Base-by-base conservation (phyloP, 2,797 vertebrate genomes). In the Kryptolebias ocellatus region DNA sequence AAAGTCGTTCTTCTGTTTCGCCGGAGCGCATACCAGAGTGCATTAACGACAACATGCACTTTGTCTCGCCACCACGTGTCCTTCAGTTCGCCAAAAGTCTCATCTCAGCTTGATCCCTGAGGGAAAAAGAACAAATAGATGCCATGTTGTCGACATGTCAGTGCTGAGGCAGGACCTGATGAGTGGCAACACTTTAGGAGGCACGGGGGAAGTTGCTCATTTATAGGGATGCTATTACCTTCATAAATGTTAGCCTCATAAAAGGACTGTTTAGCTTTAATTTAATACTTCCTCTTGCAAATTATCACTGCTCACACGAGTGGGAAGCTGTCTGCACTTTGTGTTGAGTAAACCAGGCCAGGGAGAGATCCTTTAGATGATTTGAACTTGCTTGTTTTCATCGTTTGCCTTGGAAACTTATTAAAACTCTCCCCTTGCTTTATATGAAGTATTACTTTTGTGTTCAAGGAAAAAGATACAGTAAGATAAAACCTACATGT, bases 251-350 rank as follows among this genome's bases (percentile, higher is more conserved):
- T 79, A 31, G 72, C 65, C 90, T 81, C 82, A 83, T 92, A 93
- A 93, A 93, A 88, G 16, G 64, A 80, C 79, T 83, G 71, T 70
- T 72, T 83, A 39, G 65, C 78, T 91, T 91, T 93, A 87, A 92
- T 93, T 94, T 89, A 93, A 93, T 89, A 90, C 87, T 92, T 93
- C 90, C 90, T 39, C 76, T 66, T 66, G 75, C 78, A 90, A 92
- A 91, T 91, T 85, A 90, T 89, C 76, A 74, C 76, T 16, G 51
- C 79, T 67, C 65, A 80, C 75, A 71, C 57, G 46, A 86, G 75
- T 12, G 45, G 51, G 60, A 67, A 68, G 73, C 80, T 79, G 78
- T 89, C 83, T 87, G 78, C 73, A 4, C 67, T 37, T 53, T 42
- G 60, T 14, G 37, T 61, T 16, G 31, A 24, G 4, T 31, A 31